A percentile compares a stretch with the other conserved stretches of the same genome.
These are phyloP conservation scores for Bettongia penicillata DNA, from an alignment of 2,113 vertebrate genomes.

Conservation along the genomic window DNA sequence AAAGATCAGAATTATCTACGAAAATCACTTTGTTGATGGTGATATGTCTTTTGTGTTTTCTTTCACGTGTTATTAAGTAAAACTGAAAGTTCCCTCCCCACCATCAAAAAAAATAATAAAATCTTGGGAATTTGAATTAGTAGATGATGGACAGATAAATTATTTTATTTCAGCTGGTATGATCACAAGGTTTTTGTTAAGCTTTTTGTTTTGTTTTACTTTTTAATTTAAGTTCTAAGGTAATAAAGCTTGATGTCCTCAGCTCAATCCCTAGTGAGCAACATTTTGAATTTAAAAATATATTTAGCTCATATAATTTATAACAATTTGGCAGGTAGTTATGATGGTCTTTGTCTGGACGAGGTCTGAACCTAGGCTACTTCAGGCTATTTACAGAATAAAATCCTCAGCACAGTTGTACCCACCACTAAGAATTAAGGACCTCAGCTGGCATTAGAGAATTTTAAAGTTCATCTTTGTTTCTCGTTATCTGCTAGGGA, in stretches of 20 bases:
- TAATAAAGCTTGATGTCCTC: slow-evolving; percentile 66
- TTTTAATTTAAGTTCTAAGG: slow-evolving; percentile 63
- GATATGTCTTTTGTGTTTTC: slow-evolving; percentile 62
- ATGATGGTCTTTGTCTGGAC: slow-evolving; percentile 75
- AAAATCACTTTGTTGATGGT: slow-evolving; percentile 69
- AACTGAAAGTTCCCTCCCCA: slow-evolving; percentile 73
- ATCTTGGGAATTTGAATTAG: slow-evolving; percentile 70
- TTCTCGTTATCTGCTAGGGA: slow-evolving; percentile 33
- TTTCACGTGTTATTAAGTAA: slow-evolving; percentile 77
- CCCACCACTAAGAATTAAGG: slow-evolving; percentile 4
- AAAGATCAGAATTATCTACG: slow-evolving; percentile 66
- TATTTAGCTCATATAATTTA: slow-evolving; percentile 60
- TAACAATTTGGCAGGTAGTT: slow-evolving; percentile 51
- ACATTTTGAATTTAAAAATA: slow-evolving; percentile 71
- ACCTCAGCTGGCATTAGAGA: background rate
- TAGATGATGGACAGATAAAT: slow-evolving; percentile 73
- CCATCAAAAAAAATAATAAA: slow-evolving; percentile 72
- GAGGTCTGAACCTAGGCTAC: slow-evolving; percentile 75
- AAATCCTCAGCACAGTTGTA: background rate
- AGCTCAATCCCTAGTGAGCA: slow-evolving; percentile 33
- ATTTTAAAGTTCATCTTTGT: background rate
- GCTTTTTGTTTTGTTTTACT: slow-evolving; percentile 42
- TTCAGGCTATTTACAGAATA: slow-evolving; percentile 54
- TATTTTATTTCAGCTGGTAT: slow-evolving; percentile 51
- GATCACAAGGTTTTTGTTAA: slow-evolving; percentile 18